Base-by-base conservation (phyloP, 2,797 vertebrate species). In the Nyctalus aviator region DNA sequence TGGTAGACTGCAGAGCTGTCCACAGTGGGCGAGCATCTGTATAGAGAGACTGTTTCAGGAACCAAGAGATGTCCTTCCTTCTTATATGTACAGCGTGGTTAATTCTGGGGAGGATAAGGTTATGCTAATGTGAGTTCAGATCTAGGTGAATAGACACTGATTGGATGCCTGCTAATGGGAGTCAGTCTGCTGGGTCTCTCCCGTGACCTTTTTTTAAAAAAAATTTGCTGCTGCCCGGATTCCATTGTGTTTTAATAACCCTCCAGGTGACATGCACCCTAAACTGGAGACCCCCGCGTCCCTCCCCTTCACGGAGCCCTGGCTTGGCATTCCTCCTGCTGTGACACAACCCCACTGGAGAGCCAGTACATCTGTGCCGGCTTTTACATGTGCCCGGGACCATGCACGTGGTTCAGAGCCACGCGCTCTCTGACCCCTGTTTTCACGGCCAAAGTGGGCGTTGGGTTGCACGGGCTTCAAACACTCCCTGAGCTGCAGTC, bases 401-500 rank as follows among this genome's bases (percentile, higher is more conserved):
- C 35, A 48, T 48, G 79, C 64, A n/a, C 78, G 21, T 21, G 72
- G 76, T 95, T 85, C 85, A 85, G 37, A 84, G 59, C 76, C 44
- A 30, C 23, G 68, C 17, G 8, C 78, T 85, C 78, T 85, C 71
- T 83, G 68, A 88, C 59, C 23, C 53, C 62, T 50, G 44, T 57
- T 84, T 72, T 84, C 27, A 14, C n/a, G 64, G 50, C 84, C 14
- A 37, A 14, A 64, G 89, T 79, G 87, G 59, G 62, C 57, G 41
- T 83, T 82, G 37, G 82, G 37, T 62, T 91, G 50, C 75, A 71
- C 57, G 14, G 90, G 48, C 41, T 73, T 92, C 55, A 89, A 79
- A 59, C 79, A 46, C 25, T 88, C 93, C 82, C 88, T 68, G 20
- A 41, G 48, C 46, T 37, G 14, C 59, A 30, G 64, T 62, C 32